Conservation (phyloP, 2,888 invertebrate genomes). For the Disparrhopalites patrizii region DNA sequence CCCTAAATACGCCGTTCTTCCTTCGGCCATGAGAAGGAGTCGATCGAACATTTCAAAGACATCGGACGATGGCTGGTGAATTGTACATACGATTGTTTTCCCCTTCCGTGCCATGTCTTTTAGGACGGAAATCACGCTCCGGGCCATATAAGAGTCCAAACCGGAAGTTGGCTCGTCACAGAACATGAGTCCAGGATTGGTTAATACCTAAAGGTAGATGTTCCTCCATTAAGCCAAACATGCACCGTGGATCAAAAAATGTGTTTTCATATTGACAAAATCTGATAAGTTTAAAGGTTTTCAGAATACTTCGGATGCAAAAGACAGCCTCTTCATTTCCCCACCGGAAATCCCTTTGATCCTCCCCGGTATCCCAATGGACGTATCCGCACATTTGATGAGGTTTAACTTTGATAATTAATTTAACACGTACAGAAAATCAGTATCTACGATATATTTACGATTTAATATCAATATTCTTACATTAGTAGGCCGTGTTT, state of each 20-base stretch:
- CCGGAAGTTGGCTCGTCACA: conserved; percentile 93
- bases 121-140: conserved; percentile 66
- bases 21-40: conserved; percentile 86
- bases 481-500: no score
- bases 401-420: conserved; percentile 65
- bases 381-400: conserved; percentile 81
- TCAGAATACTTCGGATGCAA: conserved; percentile 79
- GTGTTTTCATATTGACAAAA: neutral
- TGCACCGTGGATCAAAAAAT: neutral
- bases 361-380: conserved; percentile 82
- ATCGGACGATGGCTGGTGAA: conserved; percentile 89
- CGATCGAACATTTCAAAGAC: conserved; percentile 83
- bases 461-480: no score
- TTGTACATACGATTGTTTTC: conserved; percentile 86
- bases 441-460: no score
- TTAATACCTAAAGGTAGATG: conserved; percentile 64
- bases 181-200: conserved; percentile 90
- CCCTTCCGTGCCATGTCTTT: conserved; percentile 65
- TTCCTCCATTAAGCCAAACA: neutral
- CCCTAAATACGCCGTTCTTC: conserved; percentile 67
- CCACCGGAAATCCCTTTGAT: conserved; percentile 93
- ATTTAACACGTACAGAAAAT: neutral
- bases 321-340: conserved; percentile 89
- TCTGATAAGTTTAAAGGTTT: no score
- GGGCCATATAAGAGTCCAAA: conserved; percentile 94